Evolutionary conservation across 2,888 invertebrate species (phyloP), one percentile per base, ranked within the genome.

Genomic region (Muschampia plurimacula): DNA sequence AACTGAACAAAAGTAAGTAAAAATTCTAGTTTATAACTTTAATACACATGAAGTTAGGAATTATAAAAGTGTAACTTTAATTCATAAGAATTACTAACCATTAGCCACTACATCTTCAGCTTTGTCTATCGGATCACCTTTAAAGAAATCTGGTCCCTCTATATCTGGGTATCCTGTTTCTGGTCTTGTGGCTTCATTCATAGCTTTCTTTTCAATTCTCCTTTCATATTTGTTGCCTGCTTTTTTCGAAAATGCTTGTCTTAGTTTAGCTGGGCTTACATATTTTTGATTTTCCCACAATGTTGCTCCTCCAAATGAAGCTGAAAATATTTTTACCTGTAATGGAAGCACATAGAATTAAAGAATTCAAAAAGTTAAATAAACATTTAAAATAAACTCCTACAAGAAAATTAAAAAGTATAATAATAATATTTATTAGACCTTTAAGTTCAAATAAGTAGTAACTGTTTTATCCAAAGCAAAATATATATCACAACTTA

Each of bases 271-370:
- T 15, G 99, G 99, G 76, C 98, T 98, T 0, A 98, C 95, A 90
- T 98, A 99, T 80, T 96, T 93, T 0, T 98, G 96, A 95, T 99
- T 99, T 85, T 98, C 97, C 97, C 99, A 99, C 70, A 99, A 91
- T 32, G 98, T 96, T 74, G 96, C 95, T 5, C 99, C 99, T 74
- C 97, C 97, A 93, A 99, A 99, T 83, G 99, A 99, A 6, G 97
- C 98, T 71, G 97, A 97, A 94, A 99, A 99, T 84, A 99, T 97
- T 93, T 98, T 98, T 0, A 99, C 97, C 88, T 97, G 94, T 82
- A 96, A 96, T 73, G 7, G 32, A 57, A 32, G 7, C 15, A 12
- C 12, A 10, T 32, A 13, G 13, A 28, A 32, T 57, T 13, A 64
- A 44, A 36, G n/a, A n/a, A n/a, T n/a, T n/a, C n/a, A n/a, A n/a